Conservation (phyloP, 2,888 invertebrate genomes). For the Bimastos eiseni region DNA sequence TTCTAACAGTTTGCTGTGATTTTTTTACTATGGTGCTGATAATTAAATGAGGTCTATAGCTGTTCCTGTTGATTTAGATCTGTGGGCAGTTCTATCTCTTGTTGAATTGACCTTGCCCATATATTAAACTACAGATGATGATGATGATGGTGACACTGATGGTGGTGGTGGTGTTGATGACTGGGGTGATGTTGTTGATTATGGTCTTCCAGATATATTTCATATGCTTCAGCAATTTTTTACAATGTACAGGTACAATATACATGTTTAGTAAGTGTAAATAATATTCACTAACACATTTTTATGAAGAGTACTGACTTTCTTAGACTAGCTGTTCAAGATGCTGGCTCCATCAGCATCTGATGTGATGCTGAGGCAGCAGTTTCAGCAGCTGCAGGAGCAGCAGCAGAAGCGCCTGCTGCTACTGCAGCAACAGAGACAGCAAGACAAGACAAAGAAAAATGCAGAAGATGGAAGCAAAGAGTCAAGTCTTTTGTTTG, state of each 20-base stretch:
- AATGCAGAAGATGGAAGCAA: not conserved
- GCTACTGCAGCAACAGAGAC: constrained; percentile 46
- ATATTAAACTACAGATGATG: not conserved
- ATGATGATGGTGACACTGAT: not conserved
- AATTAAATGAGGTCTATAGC: no score
- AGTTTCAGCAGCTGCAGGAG: constrained; percentile 56
- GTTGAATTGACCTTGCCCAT: no score
- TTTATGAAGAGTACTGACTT: not conserved
- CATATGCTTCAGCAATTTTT: not conserved
- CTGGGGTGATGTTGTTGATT: not conserved
- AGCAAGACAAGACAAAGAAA: constrained; percentile 47
- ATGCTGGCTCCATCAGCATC: constrained; percentile 5
- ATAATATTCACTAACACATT: not conserved
- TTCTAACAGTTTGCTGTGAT: no score
- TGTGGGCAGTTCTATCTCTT: no score
- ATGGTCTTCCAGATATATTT: not conserved
- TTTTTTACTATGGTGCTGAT: no score
- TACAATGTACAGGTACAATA: not conserved
- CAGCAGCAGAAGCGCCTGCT: constrained; percentile 53
- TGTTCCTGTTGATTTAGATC: no score
- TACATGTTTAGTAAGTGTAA: not conserved
- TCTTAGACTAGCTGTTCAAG: not conserved
- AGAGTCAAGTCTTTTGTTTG: constrained; percentile 46
- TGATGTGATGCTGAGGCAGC: constrained; percentile 43
- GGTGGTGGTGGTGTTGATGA: not conserved